Conservation (phyloP, 2,888 invertebrate genomes). For the Trachelus stipa region DNA sequence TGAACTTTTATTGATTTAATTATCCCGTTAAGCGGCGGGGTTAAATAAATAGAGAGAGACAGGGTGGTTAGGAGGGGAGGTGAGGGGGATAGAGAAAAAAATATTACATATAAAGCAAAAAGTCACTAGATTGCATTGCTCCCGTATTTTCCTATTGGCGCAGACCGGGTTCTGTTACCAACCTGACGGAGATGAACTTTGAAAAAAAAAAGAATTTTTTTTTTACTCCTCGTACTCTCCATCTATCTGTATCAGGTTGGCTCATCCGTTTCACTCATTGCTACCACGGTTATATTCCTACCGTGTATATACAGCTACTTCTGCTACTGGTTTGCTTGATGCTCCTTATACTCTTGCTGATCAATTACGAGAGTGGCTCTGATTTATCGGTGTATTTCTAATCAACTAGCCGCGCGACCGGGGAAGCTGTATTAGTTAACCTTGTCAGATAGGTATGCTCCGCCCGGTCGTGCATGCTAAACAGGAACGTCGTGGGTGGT, state of each 20-base stretch:
- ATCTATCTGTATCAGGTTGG: constrained; percentile 12
- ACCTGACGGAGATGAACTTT: not conserved
- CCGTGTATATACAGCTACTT: not conserved
- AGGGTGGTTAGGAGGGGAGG: not conserved
- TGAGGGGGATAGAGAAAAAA: not conserved
- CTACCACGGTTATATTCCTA: not conserved
- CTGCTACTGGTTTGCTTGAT: constrained; percentile 1
- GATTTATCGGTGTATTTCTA: constrained; percentile 58
- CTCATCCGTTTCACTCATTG: not conserved
- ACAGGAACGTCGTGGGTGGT: constrained; percentile 61
- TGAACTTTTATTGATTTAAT: constrained; percentile 51
- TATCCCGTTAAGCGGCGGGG: constrained; percentile 38
- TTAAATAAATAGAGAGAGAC: not conserved
- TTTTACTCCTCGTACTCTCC: constrained; percentile 27
- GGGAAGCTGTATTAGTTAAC: constrained; percentile 60
- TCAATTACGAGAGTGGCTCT: constrained; percentile 26
- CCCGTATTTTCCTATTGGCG: not conserved
- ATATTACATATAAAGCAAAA: not conserved
- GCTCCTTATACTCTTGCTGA: constrained; percentile 12
- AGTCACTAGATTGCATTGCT: not conserved
- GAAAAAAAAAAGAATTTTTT: not conserved
- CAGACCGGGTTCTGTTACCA: not conserved
- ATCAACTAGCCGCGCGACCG: constrained; percentile 50
- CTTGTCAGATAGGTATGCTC: constrained; percentile 58
- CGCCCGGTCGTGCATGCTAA: constrained; percentile 58